A percentile compares a stretch with the other conserved stretches of the same genome.
Evolutionary conservation across 2,113 vertebrate species (phyloP).

Genomic region (Polypterus senegalus): DNA sequence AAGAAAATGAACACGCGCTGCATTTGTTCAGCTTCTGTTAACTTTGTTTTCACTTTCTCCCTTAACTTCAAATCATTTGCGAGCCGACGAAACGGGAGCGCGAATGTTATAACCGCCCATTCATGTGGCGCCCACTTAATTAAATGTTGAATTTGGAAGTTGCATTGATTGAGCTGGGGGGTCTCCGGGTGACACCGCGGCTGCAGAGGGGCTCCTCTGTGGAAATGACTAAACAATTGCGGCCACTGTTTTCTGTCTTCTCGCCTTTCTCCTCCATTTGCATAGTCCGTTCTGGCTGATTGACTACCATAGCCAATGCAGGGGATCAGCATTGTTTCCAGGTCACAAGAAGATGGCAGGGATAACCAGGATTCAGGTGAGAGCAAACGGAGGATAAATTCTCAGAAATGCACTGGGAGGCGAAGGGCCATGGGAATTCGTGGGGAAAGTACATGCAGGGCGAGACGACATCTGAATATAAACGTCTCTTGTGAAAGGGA

Average conservation of each 20-base stretch:
- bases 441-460: too few relatives aligned
- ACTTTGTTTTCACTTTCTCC: too few relatives aligned
- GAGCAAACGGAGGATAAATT: slow-evolving; percentile 42
- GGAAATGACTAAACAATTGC: slow-evolving; percentile 61
- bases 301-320: slow-evolving; percentile 48
- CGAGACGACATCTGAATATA: too few relatives aligned
- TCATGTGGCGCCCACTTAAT: too few relatives aligned
- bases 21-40: too few relatives aligned
- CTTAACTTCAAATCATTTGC: slow-evolving; percentile 1
- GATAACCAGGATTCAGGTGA: slow-evolving; percentile 67
- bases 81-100: not conserved
- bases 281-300: slow-evolving; percentile 73
- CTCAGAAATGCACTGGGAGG: slow-evolving; percentile 3
- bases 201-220: slow-evolving; percentile 65
- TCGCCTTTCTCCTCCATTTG: slow-evolving; percentile 59
- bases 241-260: slow-evolving; percentile 55
- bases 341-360: slow-evolving; percentile 57
- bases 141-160: too few relatives aligned
- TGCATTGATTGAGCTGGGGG: slow-evolving; percentile 7
- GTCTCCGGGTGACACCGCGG: slow-evolving; percentile 37
- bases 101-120: too few relatives aligned
- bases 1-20: too few relatives aligned
- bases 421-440: not conserved
- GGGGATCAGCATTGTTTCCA: slow-evolving; percentile 58
- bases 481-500: too few relatives aligned